Conservation (phyloP, 2,888 invertebrate species). For the Sminthurides aquaticus region DNA sequence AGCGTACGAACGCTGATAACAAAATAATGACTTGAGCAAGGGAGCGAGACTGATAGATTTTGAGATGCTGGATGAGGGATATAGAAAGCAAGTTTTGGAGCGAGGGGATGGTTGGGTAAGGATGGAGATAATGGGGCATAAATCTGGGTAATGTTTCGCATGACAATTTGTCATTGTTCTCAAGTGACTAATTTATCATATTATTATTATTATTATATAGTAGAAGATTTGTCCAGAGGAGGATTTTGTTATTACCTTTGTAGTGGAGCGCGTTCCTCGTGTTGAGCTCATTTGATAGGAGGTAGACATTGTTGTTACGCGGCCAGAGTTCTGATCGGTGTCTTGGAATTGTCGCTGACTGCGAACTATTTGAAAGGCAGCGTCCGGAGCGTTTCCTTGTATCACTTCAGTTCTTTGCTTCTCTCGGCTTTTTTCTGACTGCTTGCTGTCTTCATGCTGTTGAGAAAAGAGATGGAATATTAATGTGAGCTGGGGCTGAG, state of each 20-base stretch:
- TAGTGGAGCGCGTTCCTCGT: slow-evolving; percentile 38
- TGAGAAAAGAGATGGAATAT: slow-evolving; percentile 7
- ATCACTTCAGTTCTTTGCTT: slow-evolving; percentile 43
- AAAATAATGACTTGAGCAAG: too few species aligned
- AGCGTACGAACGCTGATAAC: too few species aligned
- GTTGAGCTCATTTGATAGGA: slow-evolving; percentile 43
- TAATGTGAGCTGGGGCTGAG: background rate
- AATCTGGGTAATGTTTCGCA: too few species aligned
- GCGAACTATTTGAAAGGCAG: slow-evolving; percentile 41
- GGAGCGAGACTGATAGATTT: too few species aligned
- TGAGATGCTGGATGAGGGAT: too few species aligned
- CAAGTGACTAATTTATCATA: too few species aligned
- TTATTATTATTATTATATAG: too few species aligned
- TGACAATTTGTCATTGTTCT: too few species aligned
- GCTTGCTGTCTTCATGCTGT: slow-evolving; percentile 41
- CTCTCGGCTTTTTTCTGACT: slow-evolving; percentile 38
- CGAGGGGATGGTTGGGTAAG: too few species aligned
- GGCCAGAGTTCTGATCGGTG: slow-evolving; percentile 29
- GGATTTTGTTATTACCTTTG: slow-evolving; percentile 43
- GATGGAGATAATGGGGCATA: too few species aligned
- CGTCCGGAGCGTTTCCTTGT: slow-evolving; percentile 42
- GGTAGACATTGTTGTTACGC: slow-evolving; percentile 35
- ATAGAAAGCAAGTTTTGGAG: too few species aligned
- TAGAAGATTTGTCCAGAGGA: too few species aligned
- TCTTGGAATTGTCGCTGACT: slow-evolving; percentile 40